Conservation (phyloP, 2,113 vertebrate genomes). For the Aegypius monachus region DNA sequence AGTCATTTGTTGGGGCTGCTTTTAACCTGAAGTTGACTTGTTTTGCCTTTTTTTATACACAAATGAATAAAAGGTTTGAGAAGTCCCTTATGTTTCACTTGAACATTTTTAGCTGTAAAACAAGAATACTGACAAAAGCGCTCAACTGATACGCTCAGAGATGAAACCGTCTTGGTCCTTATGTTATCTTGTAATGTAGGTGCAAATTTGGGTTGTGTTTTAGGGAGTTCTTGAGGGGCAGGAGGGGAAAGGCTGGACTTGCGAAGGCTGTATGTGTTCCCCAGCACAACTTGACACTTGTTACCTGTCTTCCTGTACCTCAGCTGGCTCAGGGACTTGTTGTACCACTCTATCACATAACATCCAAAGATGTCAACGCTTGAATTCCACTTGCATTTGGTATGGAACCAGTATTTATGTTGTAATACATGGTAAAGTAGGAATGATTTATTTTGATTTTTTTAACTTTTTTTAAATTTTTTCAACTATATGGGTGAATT, state of each 20-base stretch:
- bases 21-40: background rate
- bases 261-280: background rate
- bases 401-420: background rate
- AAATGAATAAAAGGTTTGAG: background rate
- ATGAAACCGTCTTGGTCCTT: background rate
- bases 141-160: fast-evolving
- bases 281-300: no score
- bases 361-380: background rate
- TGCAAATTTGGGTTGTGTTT: background rate
- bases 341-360: fast-evolving
- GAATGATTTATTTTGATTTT: background rate
- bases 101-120: background rate
- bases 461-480: no score
- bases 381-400: background rate
- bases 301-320: background rate
- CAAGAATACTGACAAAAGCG: background rate
- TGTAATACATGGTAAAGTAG: background rate
- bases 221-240: background rate
- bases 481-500: background rate
- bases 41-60: background rate
- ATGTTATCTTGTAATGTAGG: background rate
- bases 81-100: background rate
- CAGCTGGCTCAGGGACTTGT: background rate
- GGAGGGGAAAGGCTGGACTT: background rate
- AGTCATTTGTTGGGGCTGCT: background rate